Conservation (phyloP, 1,140 invertebrate species). For the Trypoxylus dichotomus region DNA sequence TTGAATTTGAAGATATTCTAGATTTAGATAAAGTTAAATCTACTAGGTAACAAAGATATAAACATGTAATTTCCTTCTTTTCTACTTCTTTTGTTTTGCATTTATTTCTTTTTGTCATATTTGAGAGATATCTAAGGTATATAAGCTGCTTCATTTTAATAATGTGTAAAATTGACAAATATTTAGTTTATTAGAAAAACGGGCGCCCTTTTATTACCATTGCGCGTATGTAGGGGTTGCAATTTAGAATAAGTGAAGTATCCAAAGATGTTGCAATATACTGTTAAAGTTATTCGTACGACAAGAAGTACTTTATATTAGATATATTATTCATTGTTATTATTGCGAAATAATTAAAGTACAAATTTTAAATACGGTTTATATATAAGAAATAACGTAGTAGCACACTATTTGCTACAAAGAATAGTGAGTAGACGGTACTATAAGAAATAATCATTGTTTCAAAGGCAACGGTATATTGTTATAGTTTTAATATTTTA, state of each 20-base stretch:
- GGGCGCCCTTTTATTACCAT: neutral
- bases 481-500: conserved; percentile 30
- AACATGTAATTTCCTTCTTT: too few relatives aligned
- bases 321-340: neutral
- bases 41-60: too few relatives aligned
- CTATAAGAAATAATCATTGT: neutral
- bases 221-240: neutral
- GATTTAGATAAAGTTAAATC: too few relatives aligned
- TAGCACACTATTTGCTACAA: neutral
- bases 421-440: neutral
- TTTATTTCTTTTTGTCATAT: too few relatives aligned
- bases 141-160: too few relatives aligned
- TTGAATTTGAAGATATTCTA: too few relatives aligned
- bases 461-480: neutral
- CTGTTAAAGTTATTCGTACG: neutral
- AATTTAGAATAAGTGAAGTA: neutral
- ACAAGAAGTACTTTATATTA: neutral
- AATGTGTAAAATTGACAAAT: too few relatives aligned
- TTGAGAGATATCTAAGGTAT: too few relatives aligned
- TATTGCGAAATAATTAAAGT: neutral
- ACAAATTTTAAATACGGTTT: conserved; percentile 11
- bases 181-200: neutral
- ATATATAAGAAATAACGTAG: neutral
- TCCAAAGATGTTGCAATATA: conserved; percentile 22
- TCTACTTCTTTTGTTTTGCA: too few relatives aligned